Base-by-base conservation (phyloP, 2,888 invertebrate genomes). In the Leptinotarsa juncta region DNA sequence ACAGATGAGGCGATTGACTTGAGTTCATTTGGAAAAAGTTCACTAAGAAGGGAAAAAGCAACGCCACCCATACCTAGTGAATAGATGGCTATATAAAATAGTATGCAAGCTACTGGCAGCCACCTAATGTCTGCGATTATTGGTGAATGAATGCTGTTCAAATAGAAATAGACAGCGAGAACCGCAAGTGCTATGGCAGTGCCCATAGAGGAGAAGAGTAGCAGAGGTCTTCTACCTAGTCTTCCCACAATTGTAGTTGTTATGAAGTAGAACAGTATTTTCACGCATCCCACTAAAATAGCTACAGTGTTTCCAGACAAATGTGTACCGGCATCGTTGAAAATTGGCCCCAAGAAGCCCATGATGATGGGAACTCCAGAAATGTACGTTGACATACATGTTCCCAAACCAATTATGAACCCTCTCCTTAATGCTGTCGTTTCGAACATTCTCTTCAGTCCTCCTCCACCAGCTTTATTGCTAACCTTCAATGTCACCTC, bases 31-130 rank as follows among this genome's bases (percentile, higher is more conserved):
- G 96, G 92, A 86, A 96, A 93, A 87, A 96, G 90, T 86, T 96
- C 96, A 0, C 94, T 93, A 90, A 95, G 91, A 49, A 95, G 91
- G 0, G 94, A 93, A 94, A 95, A 94, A 0, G 94, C 93, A 55
- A 95, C 85, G 0, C 94, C 93, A 4, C 96, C 95, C 71, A 93
- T 91, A 0, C 92, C 91, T 88, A 83, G 3, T 76, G 94, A 93
- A 88, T 94, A 95, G 0, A 92, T 91, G 70, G 92, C 87, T 76
- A 94, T 93, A 88, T 92, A 95, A 18, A 93, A 80, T 0, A 95
- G 90, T 66, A 95, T 87, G 0, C 93, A 91, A 4, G 91, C 85
- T 14, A 95, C 89, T 0, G 95, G 95, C 51, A 95, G 85, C 91
- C 93, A 94, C 0, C 90, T 85, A 60, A 94, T 88, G 15, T 82